Evolutionary conservation across 2,888 invertebrate species (phyloP), one percentile per base, ranked within the genome.

Genomic region (Pachycephus smyrnensis): DNA sequence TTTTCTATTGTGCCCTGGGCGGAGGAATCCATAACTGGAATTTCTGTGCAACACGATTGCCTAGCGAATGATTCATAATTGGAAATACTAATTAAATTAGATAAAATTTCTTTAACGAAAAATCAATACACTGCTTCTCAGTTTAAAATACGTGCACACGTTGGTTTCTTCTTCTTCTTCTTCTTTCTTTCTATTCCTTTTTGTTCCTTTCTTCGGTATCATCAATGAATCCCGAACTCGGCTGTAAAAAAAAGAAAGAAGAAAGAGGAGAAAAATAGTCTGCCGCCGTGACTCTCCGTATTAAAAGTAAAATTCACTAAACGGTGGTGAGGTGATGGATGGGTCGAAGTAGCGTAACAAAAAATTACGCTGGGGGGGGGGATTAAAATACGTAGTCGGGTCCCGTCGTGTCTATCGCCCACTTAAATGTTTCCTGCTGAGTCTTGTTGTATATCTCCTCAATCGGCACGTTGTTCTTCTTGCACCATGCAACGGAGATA

Each of bases 391-490:
- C 92, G 91, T 96, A 99, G 83, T 98, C 96, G 79, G 97, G 95
- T 81, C 96, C 97, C 84, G 98, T 98, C 99, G 99, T 99, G 91
- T 99, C 99, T 88, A 99, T 98, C 81, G 99, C 99, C 99, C 99
- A 99, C 88, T 98, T 95, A 94, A 99, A 99, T 92, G 99, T 99
- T 91, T 98, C 99, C 85, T 99, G 95, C 92, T 99, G 99, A 76
- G 99, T 99, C 93, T 99, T 99, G 92, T 99, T 99, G 93, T 99
- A 99, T 87, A 99, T 97, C 92, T 99, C 99, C 91, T 99, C 99
- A 87, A 99, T 95, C 74, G 99, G 99, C 76, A 99, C 98, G 77
- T 95, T 95, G 92, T 96, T 94, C 92, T 99, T 99, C 93, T 99
- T 99, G 93, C 99, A 99, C 98, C 99, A 99, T 85, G 99, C 99